A percentile compares a stretch with the other conserved stretches of the same genome.
Evolutionary conservation across 2,113 vertebrate species (phyloP).

Genomic region (Nothocercus nigrocapillus): DNA sequence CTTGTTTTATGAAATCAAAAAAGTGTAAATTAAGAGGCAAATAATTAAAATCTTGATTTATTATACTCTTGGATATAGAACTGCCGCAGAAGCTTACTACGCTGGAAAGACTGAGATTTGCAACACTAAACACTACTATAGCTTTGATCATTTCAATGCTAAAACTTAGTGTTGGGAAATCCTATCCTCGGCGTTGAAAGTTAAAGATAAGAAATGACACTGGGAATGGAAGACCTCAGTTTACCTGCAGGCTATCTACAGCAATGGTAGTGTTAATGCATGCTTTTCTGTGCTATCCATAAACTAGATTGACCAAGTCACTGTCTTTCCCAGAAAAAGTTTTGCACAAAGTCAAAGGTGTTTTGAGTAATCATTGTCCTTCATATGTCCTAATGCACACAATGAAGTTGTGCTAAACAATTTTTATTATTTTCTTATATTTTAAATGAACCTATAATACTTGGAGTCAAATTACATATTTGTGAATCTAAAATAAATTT

Average conservation of each 20-base stretch:
- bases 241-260: slow-evolving; percentile 74
- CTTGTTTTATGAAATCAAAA: slow-evolving; percentile 35
- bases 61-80: slow-evolving; percentile 61
- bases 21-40: slow-evolving; percentile 43
- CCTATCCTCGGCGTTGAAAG: slow-evolving; percentile 39
- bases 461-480: not conserved
- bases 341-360: slow-evolving; percentile 11
- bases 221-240: slow-evolving; percentile 84
- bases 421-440: not conserved
- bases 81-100: slow-evolving; percentile 26
- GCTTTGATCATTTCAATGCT: slow-evolving; percentile 64
- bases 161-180: slow-evolving; percentile 69
- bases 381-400: not conserved
- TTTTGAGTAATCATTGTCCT: not conserved
- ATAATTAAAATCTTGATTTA: slow-evolving; percentile 38
- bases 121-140: slow-evolving; percentile 56
- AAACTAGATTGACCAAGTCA: not conserved
- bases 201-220: slow-evolving; percentile 57
- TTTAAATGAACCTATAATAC: not conserved
- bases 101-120: slow-evolving; percentile 66
- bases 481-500: not conserved
- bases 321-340: not conserved
- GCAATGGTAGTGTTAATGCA: slow-evolving; percentile 73
- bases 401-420: not conserved
- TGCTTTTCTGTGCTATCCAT: slow-evolving; percentile 55